Evolutionary conservation across 2,113 vertebrate genomes (phyloP), one percentile per base, ranked within the genome.

Genomic region (Steatornis caripensis): DNA sequence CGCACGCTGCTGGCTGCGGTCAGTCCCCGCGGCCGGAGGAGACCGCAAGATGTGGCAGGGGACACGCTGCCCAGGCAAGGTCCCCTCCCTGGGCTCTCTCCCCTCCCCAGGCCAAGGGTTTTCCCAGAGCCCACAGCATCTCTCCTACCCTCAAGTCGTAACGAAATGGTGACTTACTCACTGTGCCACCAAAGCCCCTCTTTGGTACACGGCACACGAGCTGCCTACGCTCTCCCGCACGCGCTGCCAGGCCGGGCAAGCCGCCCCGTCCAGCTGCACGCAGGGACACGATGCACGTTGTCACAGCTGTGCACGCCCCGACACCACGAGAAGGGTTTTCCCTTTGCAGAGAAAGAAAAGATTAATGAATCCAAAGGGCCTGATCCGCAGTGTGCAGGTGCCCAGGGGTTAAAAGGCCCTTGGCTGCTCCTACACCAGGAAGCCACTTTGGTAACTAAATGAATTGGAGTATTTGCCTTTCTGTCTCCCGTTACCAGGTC

Each of bases 141-240:
- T 24, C 62, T 68, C 68, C 14, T 27, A 27, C 34, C 29, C 79
- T 41, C 15, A 10, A 24, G 8, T 7, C 14, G 4, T 21, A 49
- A 39, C 23, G 8, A 32, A 65, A 43, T 1, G 36, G 36, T 10
- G 48, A 39, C 24, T 62, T 39, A 24, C 2, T 23, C 46, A 1
- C 36, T 2, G 23, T n/a, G 80, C 48, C 91, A 41, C 58, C 74
- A 22, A 15, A 76, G 15, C 15, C 43, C 30, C 24, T 19, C 26
- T 15, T 29, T 5, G 15, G 54, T 18, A 29, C 8, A 3, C 9
- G 61, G 41, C 36, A 5, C n/a, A 4, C 1, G 16, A 70, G 82
- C 61, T 36, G 49, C 37, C 68, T 2, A 4, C 2, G 1, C 7
- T 19, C 43, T 32, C 37, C 71, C 3, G 5, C 46, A 0, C 0